phyloP scores from a whole-genome alignment of 2,113 vertebrate genomes.

The Theropithecus gelada region DNA sequence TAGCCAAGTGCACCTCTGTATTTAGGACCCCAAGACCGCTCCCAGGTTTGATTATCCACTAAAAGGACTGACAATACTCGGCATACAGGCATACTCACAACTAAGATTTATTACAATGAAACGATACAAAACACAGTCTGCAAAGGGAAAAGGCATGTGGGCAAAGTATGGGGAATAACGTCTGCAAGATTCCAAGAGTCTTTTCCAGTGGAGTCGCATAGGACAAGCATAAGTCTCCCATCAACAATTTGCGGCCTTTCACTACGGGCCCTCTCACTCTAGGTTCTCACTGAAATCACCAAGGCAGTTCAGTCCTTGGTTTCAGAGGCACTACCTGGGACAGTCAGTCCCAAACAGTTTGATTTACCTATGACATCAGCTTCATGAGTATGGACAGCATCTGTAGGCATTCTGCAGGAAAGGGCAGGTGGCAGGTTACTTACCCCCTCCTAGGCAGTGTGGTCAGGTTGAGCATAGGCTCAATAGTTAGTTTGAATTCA shows the following conservation, averaged over 20 bases:
- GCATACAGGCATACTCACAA: neutral
- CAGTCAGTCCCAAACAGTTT: neutral
- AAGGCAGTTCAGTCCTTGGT: neutral
- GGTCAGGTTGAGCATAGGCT: neutral
- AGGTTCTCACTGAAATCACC: neutral
- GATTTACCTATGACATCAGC: neutral
- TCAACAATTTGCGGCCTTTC: neutral
- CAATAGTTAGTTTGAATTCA: conserved; percentile 18
- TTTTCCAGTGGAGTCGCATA: neutral
- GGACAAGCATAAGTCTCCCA: neutral
- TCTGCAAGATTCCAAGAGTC: neutral
- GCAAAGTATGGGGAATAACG: neutral
- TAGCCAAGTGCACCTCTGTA: neutral
- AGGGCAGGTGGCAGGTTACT: neutral
- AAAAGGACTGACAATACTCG: neutral
- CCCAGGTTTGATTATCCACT: neutral
- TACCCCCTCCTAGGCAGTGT: neutral
- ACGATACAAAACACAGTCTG: neutral
- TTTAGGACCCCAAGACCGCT: neutral
- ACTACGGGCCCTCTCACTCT: neutral
- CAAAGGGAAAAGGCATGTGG: neutral
- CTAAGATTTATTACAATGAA: neutral
- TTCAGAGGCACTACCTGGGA: neutral
- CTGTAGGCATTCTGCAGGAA: neutral
- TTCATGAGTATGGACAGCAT: neutral